Percentiles rank a stretch among this genome's conserved stretches.
phyloP scores from a whole-genome alignment of 2,888 invertebrate genomes.

The Myathropa florea region DNA sequence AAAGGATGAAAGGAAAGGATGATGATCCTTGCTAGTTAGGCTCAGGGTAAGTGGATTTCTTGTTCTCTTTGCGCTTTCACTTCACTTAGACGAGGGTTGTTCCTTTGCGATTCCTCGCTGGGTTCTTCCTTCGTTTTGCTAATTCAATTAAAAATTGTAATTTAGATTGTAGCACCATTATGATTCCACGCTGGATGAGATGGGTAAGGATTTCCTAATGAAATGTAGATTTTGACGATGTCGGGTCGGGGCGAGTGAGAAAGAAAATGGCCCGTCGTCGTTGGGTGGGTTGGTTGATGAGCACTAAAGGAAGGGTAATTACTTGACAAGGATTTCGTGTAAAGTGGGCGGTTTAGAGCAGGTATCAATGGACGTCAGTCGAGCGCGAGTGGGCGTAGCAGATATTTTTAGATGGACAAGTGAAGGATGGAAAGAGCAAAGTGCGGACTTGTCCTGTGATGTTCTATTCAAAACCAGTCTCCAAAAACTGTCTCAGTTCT shows the following conservation, averaged over 20 bases:
- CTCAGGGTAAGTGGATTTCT: slow-evolving; percentile 52
- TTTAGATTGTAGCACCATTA: slow-evolving; percentile 65
- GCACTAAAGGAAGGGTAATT: slow-evolving; percentile 13
- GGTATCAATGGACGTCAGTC: neutral
- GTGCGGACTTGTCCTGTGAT: too few species aligned
- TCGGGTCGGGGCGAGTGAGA: neutral
- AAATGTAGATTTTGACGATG: slow-evolving; percentile 58
- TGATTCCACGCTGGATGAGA: slow-evolving; percentile 14
- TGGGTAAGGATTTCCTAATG: slow-evolving; percentile 33
- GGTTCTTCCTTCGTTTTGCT: slow-evolving; percentile 9
- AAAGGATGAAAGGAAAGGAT: slow-evolving; percentile 67
- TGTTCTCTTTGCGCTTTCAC: slow-evolving; percentile 26
- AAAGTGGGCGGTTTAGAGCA: neutral
- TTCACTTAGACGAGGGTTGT: slow-evolving; percentile 57
- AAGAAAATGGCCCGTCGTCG: neutral
- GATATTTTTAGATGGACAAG: neutral
- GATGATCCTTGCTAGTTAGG: slow-evolving; percentile 63
- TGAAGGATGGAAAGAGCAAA: neutral
- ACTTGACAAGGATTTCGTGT: neutral
- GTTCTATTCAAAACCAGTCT: too few species aligned
- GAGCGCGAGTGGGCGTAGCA: neutral
- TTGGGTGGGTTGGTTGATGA: neutral
- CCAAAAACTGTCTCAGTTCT: too few species aligned
- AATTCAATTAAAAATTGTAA: slow-evolving; percentile 71
- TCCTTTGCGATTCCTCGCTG: slow-evolving; percentile 10